These are phyloP conservation scores for Notothenia rossii DNA, from an alignment of 2,113 vertebrate species.

Conservation along the genomic window DNA sequence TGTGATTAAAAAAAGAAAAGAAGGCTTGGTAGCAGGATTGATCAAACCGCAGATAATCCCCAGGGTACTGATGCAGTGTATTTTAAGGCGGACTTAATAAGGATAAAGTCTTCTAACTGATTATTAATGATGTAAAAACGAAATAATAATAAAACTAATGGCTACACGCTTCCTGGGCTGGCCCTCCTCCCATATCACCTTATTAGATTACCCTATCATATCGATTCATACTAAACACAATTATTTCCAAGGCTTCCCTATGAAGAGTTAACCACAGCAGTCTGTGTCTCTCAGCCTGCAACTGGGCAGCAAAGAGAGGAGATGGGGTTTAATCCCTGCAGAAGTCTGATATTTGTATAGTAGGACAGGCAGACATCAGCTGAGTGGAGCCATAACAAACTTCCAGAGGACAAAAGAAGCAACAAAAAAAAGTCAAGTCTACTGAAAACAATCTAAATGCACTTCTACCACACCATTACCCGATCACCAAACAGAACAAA, in stretches of 20 bases:
- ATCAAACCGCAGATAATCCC: constrained; percentile 43
- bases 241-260: constrained; percentile 1
- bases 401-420: not conserved
- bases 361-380: constrained; percentile 7
- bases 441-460: not conserved
- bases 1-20: constrained; percentile 46
- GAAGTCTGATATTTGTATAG: not conserved
- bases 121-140: constrained; percentile 6
- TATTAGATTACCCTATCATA: constrained; percentile 4
- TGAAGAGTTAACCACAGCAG: constrained; percentile 4
- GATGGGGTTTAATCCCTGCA: constrained; percentile 23
- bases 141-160: not conserved
- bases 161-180: not conserved
- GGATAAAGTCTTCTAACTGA: not conserved
- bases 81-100: constrained; percentile 19
- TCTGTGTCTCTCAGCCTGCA: constrained; percentile 6
- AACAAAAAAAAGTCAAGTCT: not conserved
- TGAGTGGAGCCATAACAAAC: not conserved
- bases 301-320: constrained; percentile 62
- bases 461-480: not conserved
- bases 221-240: constrained; percentile 1
- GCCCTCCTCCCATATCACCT: not conserved
- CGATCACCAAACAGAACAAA: not conserved
- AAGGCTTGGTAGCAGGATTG: constrained; percentile 21
- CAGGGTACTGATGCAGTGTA: not conserved